phyloP scores from a whole-genome alignment of 2,797 vertebrate genomes.

The Schizothorax lantsangensis region DNA sequence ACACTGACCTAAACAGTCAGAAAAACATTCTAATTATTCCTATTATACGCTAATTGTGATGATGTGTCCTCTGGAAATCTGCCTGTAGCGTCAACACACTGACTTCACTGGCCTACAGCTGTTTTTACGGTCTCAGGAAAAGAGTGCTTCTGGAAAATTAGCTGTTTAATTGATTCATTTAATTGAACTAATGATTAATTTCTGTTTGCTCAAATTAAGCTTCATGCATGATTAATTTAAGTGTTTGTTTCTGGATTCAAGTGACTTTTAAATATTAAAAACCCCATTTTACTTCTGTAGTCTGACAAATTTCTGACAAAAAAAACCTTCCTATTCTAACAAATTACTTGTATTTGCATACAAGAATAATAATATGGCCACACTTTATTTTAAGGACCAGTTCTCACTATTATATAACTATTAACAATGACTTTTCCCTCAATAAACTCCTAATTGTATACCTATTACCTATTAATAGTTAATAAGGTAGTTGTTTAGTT shows the following conservation, averaged over 20 bases:
- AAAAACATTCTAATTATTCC: conserved; percentile 73
- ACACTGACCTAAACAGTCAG: conserved; percentile 58
- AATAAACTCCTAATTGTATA: not conserved
- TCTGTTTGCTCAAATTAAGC: conserved; percentile 8
- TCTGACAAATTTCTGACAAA: not conserved
- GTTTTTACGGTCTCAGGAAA: not conserved
- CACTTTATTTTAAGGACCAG: not conserved
- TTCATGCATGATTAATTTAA: conserved; percentile 7
- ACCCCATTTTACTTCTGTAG: not conserved
- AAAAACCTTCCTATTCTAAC: not conserved
- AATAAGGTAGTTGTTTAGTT: too few relatives aligned
- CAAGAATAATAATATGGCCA: not conserved
- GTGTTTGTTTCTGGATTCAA: not conserved
- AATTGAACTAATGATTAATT: conserved; percentile 24
- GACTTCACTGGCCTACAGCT: conserved; percentile 54
- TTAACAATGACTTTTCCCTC: too few relatives aligned
- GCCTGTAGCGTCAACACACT: conserved; percentile 63
- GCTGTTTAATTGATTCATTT: conserved; percentile 41
- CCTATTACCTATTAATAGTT: not conserved
- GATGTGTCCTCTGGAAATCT: conserved; percentile 63
- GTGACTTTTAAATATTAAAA: conserved; percentile 11
- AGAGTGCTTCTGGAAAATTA: conserved; percentile 10
- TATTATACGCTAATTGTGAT: conserved; percentile 71
- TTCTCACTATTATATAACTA: not conserved
- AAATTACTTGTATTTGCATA: not conserved